phyloP scores from a whole-genome alignment of 2,888 invertebrate genomes.

The Mythimna pallens region DNA sequence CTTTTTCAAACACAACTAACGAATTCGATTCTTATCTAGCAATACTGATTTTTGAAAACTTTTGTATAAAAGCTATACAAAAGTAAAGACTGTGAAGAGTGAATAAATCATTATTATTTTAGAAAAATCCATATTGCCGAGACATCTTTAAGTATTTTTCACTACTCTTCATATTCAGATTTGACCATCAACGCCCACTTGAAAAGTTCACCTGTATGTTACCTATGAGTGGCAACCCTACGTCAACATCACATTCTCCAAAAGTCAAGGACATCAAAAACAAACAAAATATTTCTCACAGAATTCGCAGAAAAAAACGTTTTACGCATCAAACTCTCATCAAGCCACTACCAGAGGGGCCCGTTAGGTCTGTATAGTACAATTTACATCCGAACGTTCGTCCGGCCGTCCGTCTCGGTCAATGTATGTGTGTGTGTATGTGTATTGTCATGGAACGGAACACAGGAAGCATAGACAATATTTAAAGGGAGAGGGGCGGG shows the following conservation, averaged over 20 bases:
- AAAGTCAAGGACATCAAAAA: constrained; percentile 46
- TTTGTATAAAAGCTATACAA: too few relatives aligned
- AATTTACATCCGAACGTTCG: constrained; percentile 59
- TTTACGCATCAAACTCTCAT: constrained; percentile 35
- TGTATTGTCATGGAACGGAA: constrained; percentile 63
- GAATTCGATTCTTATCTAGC: too few relatives aligned
- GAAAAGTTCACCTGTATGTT: too few relatives aligned
- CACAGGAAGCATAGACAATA: constrained; percentile 65
- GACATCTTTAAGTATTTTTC: too few relatives aligned
- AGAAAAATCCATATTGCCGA: too few relatives aligned
- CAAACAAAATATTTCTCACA: constrained; percentile 18
- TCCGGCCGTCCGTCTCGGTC: constrained; percentile 62
- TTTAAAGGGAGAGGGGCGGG: constrained; percentile 43
- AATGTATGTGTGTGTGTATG: constrained; percentile 67
- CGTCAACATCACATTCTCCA: constrained; percentile 21
- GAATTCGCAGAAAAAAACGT: constrained; percentile 33
- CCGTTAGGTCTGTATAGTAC: constrained; percentile 69
- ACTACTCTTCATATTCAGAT: too few relatives aligned
- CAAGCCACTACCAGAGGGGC: constrained; percentile 25
- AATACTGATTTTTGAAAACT: too few relatives aligned
- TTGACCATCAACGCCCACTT: too few relatives aligned
- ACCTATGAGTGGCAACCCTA: too few relatives aligned
- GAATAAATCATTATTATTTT: too few relatives aligned
- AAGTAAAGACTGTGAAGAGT: too few relatives aligned
- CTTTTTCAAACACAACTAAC: too few relatives aligned